Base-by-base conservation (phyloP, 2,797 vertebrate species). In the Neoniphon sammara region DNA sequence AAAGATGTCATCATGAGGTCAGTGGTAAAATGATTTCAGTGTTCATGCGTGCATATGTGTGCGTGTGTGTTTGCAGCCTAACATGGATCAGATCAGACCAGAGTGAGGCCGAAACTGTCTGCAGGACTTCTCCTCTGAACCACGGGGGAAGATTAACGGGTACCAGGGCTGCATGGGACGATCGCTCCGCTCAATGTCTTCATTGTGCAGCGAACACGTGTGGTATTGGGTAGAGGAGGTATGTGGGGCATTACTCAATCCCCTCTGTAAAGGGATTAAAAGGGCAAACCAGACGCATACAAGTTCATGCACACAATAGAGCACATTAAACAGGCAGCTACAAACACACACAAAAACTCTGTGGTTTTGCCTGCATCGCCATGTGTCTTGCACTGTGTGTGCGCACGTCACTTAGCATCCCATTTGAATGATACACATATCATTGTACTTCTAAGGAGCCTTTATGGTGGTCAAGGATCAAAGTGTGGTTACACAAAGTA, bases 121-220 rank as follows among this genome's bases (percentile, higher is more conserved):
- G 59, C 58, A 73, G 69, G 73, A 85, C 71, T 73, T 60, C 69
- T 77, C 30, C 70, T 62, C 55, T 63, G 72, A 71, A 64, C 64
- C 72, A 69, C 12, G 1, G n/a, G 59, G 47, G 14, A 62, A 71
- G 72, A 83, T 84, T 88, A 83, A 87, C 58, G 58, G 57, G 47
- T 27, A 65, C 59, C 44, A 56, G 44, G 77, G 61, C 58, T 63
- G 30, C 58, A 30, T 18, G 58, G 73, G 71, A 60, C 44, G 47
- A 62, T 49, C 23, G 0, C 66, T 70, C 58, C 36, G 17, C 61
- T 88, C 79, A 90, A 77, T 88, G 75, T 85, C 87, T 89, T 80
- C 81, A 88, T 89, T 91, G 88, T 91, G 67, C 59, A 52, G 30
- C n/a, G 57, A 85, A 73, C 83, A 88, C 59, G 42, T 87, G 87